phyloP scores from a whole-genome alignment of 2,797 vertebrate species.

The Schizopygopsis malacanthus region DNA sequence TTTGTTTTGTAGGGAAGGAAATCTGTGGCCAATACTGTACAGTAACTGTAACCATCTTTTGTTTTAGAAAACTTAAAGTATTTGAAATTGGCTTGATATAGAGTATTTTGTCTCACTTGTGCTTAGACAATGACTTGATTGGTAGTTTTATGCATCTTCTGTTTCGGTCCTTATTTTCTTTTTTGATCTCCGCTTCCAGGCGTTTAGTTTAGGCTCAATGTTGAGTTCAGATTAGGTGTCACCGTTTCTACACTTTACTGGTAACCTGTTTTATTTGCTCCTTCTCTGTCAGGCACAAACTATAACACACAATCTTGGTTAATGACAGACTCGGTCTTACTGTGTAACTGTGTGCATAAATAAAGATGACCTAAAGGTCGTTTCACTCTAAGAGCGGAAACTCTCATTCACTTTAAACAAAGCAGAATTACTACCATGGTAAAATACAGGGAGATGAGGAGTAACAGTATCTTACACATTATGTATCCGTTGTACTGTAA shows the following conservation, averaged over 20 bases:
- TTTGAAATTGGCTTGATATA: background rate
- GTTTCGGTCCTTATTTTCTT: background rate
- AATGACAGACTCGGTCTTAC: conserved; percentile 58
- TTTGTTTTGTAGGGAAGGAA: conserved; percentile 7
- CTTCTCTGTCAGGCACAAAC: conserved; percentile 3
- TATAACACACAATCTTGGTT: conserved; percentile 48
- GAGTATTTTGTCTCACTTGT: conserved; percentile 8
- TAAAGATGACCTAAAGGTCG: conserved; percentile 62
- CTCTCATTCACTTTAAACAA: conserved; percentile 38
- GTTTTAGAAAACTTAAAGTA: background rate
- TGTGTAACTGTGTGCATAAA: conserved; percentile 63
- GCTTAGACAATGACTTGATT: background rate
- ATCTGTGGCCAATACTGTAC: background rate
- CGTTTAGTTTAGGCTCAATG: background rate
- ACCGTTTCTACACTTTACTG: background rate
- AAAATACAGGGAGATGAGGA: background rate
- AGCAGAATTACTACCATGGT: conserved; percentile 1
- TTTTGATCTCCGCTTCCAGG: background rate
- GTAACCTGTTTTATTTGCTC: conserved; percentile 21
- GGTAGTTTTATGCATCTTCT: background rate
- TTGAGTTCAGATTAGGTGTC: conserved; percentile 10
- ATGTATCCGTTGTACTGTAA: background rate
- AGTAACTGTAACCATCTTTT: conserved; percentile 1
- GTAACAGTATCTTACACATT: background rate
- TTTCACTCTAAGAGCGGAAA: conserved; percentile 50